A percentile compares a stretch with the other conserved stretches of the same genome.
Evolutionary conservation across 2,888 invertebrate genomes (phyloP).

Genomic region (Empis livida): DNA sequence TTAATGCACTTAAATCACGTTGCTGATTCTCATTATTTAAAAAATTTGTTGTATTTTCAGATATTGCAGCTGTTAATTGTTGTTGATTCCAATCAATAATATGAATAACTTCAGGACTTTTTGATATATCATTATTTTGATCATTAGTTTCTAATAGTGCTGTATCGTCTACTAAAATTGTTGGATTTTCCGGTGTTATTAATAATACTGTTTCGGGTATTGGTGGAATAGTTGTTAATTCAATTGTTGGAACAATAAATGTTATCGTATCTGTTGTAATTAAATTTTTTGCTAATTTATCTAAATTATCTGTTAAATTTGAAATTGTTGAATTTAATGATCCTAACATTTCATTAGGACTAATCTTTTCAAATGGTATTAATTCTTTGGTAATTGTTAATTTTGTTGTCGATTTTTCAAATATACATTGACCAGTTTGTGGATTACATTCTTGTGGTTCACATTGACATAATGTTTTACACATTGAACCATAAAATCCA

Average conservation of each 20-base stretch:
- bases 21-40: conserved; percentile 3
- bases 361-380: background rate
- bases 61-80: conserved; percentile 5
- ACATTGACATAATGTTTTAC: conserved; percentile 29
- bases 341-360: conserved; percentile 26
- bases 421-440: conserved; percentile 14
- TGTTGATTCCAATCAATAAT: conserved; percentile 26
- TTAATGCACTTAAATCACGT: conserved; percentile 22
- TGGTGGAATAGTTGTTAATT: conserved; percentile 6
- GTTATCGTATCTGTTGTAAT: conserved; percentile 12
- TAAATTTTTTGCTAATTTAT: conserved; percentile 26
- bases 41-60: conserved; percentile 8
- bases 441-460: conserved; percentile 20
- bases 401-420: conserved; percentile 5
- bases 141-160: background rate
- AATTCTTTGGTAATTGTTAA: background rate
- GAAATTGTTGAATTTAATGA: conserved; percentile 31
- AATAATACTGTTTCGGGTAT: conserved; percentile 31
- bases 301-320: conserved; percentile 30
- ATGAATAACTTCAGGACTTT: conserved; percentile 31
- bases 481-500: conserved; percentile 31
- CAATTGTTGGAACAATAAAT: conserved; percentile 10
- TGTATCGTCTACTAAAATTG: conserved; percentile 3
- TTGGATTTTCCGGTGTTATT: conserved; percentile 22
- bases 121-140: conserved; percentile 5